Conservation (phyloP, 2,113 vertebrate species). For the Osmerus eperlanus region DNA sequence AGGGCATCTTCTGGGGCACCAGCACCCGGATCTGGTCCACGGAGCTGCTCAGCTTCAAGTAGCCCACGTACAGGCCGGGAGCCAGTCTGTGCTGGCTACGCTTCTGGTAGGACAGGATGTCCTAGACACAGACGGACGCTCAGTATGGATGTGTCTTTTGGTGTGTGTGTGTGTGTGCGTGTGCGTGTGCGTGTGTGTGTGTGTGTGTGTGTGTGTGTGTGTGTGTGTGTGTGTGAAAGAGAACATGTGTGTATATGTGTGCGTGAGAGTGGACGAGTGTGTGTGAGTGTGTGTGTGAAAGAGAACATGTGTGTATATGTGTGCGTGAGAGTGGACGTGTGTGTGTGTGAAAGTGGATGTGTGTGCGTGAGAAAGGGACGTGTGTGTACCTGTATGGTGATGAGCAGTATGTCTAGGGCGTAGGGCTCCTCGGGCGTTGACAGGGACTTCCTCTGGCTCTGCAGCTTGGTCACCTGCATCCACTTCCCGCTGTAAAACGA, state of each 20-base stretch:
- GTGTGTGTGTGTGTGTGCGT: not conserved
- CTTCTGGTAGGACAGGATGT: conserved; percentile 87
- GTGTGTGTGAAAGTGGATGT: conserved; percentile 8
- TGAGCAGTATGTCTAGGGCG: conserved; percentile 92
- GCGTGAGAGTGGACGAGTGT: not conserved
- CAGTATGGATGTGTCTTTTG: not conserved
- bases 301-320: not conserved
- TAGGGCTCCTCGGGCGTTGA: conserved; percentile 97
- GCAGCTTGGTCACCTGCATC: conserved; percentile 94
- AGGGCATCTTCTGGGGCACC: conserved; percentile 86
- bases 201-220: conserved; percentile 11
- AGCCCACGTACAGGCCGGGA: conserved; percentile 89
- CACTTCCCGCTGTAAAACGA: conserved; percentile 91
- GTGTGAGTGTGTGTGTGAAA: not conserved
- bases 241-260: not conserved
- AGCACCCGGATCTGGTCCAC: conserved; percentile 97
- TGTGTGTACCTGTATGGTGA: conserved; percentile 89
- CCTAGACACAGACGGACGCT: conserved; percentile 63
- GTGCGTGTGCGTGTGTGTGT: not conserved
- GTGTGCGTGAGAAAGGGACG: not conserved
- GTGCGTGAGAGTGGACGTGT: not conserved
- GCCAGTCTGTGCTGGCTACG: conserved; percentile 84
- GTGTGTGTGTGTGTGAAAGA: not conserved
- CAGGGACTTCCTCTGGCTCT: conserved; percentile 97
- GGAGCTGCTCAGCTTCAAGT: conserved; percentile 95